Evolutionary conservation across 2,888 invertebrate species (phyloP).

Genomic region (Camponotus fellah): DNA sequence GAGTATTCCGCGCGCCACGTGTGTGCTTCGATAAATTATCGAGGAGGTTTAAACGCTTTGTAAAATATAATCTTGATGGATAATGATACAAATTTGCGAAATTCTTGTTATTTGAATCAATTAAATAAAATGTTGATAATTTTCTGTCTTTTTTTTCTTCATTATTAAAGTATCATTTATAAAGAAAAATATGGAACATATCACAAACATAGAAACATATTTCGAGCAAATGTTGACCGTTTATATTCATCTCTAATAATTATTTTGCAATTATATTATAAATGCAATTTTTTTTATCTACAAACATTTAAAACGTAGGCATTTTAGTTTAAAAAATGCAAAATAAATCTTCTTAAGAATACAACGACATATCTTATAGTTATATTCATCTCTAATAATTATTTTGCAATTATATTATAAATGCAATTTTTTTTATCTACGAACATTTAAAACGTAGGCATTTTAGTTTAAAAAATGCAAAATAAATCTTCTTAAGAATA

Average conservation of each 20-base stretch:
- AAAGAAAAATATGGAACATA: not conserved
- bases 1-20: slow-evolving; percentile 48
- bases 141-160: not conserved
- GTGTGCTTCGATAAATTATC: slow-evolving; percentile 62
- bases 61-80: slow-evolving; percentile 18
- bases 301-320: not conserved
- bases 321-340: not conserved
- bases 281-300: not conserved
- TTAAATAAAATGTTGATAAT: not conserved
- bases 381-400: not conserved
- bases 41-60: slow-evolving; percentile 31
- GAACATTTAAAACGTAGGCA: not conserved
- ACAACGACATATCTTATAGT: not conserved
- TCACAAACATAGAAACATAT: not conserved
- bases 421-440: not conserved
- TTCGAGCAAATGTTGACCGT: not conserved
- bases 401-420: not conserved
- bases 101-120: not conserved
- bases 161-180: not conserved
- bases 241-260: not conserved
- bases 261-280: not conserved
- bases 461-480: not conserved
- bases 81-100: slow-evolving; percentile 8
- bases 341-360: not conserved
- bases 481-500: not conserved